These are phyloP conservation scores for Hemibagrus wyckioides DNA, from an alignment of 2,113 vertebrate species.

Conservation along the genomic window DNA sequence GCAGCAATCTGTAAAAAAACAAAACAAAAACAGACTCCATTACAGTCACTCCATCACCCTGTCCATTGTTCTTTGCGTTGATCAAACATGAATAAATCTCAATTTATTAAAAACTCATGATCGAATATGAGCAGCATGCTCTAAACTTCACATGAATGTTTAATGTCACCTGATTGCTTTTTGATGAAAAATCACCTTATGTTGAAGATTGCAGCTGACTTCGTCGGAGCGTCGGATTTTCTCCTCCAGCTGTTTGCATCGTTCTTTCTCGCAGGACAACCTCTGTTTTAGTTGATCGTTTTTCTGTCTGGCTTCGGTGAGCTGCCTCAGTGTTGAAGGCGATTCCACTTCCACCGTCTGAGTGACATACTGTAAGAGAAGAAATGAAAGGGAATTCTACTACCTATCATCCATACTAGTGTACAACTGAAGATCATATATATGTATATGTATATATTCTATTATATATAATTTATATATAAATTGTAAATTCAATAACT, in stretches of 20 bases:
- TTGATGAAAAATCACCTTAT: constrained; percentile 70
- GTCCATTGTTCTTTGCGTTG: background rate
- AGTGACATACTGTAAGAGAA: constrained; percentile 70
- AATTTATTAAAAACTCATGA: background rate
- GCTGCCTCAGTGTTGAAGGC: constrained; percentile 66
- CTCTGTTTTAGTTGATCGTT: constrained; percentile 71
- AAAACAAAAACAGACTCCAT: constrained; percentile 6
- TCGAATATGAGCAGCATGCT: background rate
- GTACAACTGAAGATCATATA: background rate
- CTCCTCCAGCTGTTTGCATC: constrained; percentile 75
- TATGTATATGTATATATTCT: too few species aligned
- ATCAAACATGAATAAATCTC: background rate
- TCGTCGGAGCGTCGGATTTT: constrained; percentile 76
- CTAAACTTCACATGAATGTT: background rate
- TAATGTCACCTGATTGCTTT: background rate
- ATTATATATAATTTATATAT: too few species aligned
- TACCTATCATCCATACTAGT: too few species aligned
- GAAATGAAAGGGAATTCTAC: background rate
- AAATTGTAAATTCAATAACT: too few species aligned
- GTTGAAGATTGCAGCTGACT: constrained; percentile 72
- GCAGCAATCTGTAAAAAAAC: constrained; percentile 69
- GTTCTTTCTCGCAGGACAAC: constrained; percentile 71
- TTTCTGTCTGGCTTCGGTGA: constrained; percentile 71
- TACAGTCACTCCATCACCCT: background rate
- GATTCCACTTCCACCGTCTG: constrained; percentile 78